Evolutionary conservation across 1,140 invertebrate species (phyloP).

Genomic region (Pygmarrhopalites habei): DNA sequence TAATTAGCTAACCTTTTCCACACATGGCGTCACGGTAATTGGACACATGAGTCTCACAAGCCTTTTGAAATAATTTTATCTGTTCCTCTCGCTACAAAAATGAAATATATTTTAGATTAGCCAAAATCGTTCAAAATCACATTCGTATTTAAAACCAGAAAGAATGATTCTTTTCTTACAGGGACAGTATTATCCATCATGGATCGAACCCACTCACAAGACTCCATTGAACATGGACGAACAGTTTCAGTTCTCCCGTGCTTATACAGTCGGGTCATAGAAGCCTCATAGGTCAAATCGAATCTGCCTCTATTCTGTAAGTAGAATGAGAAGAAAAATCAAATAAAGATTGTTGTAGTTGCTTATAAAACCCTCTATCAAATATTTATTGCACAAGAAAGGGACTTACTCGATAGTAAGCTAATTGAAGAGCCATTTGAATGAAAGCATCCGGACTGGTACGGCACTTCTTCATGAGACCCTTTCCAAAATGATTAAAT

Average conservation of each 20-base stretch:
- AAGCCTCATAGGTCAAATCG: conserved; percentile 93
- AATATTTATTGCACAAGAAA: neutral
- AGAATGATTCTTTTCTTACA: neutral
- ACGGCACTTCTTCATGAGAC: conserved; percentile 84
- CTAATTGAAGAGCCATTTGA: conserved; percentile 89
- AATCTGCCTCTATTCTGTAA: conserved; percentile 76
- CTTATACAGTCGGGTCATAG: conserved; percentile 91
- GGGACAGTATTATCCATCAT: conserved; percentile 60
- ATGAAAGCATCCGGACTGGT: conserved; percentile 93
- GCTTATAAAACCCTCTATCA: neutral
- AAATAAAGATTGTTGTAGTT: neutral
- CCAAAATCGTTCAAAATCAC: neutral
- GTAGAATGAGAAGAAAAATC: neutral
- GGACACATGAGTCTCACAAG: conserved; percentile 73
- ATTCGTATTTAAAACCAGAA: conserved; percentile 17
- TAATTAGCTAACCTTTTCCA: conserved; percentile 89
- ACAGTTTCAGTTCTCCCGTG: conserved; percentile 98
- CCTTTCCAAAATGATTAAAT: conserved; percentile 83
- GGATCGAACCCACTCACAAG: conserved; percentile 78
- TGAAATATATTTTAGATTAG: neutral
- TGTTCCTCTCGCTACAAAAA: conserved; percentile 58
- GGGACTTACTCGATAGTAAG: conserved; percentile 66
- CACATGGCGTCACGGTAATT: conserved; percentile 93
- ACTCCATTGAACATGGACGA: conserved; percentile 87
- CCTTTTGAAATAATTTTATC: conserved; percentile 60